phyloP scores from a whole-genome alignment of 37 sponge, comb jelly and placozoan species.

The Theonella swinhoei region DNA sequence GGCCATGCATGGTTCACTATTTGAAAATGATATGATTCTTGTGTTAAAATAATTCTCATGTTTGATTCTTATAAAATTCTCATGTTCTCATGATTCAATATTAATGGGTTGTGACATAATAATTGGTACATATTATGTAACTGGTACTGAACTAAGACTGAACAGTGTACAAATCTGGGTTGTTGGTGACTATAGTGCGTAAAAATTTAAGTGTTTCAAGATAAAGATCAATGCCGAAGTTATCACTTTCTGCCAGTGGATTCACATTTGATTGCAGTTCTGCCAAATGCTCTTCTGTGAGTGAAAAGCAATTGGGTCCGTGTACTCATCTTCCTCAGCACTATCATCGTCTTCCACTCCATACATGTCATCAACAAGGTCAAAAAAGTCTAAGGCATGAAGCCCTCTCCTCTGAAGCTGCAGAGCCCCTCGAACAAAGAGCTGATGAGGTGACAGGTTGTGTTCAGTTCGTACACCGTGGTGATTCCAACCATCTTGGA shows the following conservation, averaged over 20 bases:
- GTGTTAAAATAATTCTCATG: too few species aligned
- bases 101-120: conserved; percentile 5
- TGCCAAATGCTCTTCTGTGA: background rate
- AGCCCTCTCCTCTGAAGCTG: conserved; percentile 14
- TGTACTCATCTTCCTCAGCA: too few species aligned
- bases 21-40: too few species aligned
- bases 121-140: too few species aligned
- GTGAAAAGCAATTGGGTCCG: too few species aligned
- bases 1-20: background rate
- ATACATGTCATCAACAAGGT: conserved; percentile 3
- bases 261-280: background rate
- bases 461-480: conserved; percentile 54
- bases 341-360: conserved; percentile 5
- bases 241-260: conserved; percentile 6
- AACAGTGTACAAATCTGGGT: background rate
- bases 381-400: conserved; percentile 16
- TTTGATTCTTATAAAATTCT: background rate
- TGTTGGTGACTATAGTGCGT: too few species aligned
- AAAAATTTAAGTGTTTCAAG: background rate
- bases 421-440: conserved; percentile 23
- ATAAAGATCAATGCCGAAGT: background rate
- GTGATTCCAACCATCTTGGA: conserved; percentile 54
- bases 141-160: too few species aligned
- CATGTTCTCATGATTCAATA: background rate
- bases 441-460: conserved; percentile 35